These are phyloP conservation scores for Toxostoma redivivum DNA, from an alignment of 2,113 vertebrate species.

Conservation along the genomic window DNA sequence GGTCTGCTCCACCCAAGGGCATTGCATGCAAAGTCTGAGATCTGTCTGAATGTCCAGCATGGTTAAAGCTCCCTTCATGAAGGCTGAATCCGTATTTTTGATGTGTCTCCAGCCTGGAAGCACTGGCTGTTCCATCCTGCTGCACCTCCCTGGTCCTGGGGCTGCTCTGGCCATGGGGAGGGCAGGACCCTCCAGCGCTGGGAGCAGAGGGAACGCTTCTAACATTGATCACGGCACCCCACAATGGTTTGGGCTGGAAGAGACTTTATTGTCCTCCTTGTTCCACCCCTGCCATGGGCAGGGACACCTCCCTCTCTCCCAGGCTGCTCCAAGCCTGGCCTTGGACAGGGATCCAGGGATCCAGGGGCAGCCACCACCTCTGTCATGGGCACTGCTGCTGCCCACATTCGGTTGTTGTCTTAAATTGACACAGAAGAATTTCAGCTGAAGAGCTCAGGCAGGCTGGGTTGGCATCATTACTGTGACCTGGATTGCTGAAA, in stretches of 20 bases:
- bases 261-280: background rate
- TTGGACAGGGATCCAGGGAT: background rate
- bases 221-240: too few species aligned
- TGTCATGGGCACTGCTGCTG: background rate
- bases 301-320: background rate
- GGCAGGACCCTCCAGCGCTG: accelerated
- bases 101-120: background rate
- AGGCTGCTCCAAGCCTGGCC: accelerated
- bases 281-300: background rate
- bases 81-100: background rate
- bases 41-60: background rate
- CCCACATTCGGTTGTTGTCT: background rate
- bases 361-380: background rate
- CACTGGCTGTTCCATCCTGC: background rate
- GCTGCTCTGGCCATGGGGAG: background rate
- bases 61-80: background rate
- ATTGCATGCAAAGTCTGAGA: background rate
- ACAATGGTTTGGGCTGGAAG: background rate
- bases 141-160: background rate
- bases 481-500: background rate
- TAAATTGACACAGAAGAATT: background rate
- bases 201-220: background rate
- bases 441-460: background rate
- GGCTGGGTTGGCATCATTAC: background rate
- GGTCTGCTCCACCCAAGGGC: background rate